Percentiles rank a stretch among this genome's conserved stretches.
These are phyloP conservation scores for Brachylomia viminalis DNA, from an alignment of 2,888 invertebrate genomes.

Conservation along the genomic window DNA sequence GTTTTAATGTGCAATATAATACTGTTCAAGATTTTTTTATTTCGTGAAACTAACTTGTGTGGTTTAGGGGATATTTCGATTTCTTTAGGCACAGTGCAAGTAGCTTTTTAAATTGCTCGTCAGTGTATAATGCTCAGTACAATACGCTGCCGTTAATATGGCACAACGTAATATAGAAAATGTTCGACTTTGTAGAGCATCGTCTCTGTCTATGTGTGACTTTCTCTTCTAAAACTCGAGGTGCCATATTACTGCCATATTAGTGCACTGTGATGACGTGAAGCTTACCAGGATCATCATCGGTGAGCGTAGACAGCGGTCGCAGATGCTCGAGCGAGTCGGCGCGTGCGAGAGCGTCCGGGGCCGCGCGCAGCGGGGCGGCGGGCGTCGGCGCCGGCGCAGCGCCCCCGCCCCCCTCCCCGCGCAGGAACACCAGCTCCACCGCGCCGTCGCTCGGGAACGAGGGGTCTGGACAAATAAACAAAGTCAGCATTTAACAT, in stretches of 20 bases:
- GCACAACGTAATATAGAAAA: neutral
- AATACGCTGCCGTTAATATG: neutral
- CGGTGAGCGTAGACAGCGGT: conserved; percentile 86
- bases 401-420: conserved; percentile 87
- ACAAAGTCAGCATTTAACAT: neutral
- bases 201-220: neutral
- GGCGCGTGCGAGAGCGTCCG: conserved; percentile 94
- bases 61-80: too few species aligned
- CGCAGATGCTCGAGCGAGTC: conserved; percentile 93
- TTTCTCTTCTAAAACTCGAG: neutral
- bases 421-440: conserved; percentile 94
- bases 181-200: neutral
- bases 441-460: conserved; percentile 96
- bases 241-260: neutral
- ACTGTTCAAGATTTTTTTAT: too few species aligned
- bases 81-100: too few species aligned
- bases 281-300: conserved; percentile 84
- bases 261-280: too few species aligned
- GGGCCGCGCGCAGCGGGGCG: conserved; percentile 92
- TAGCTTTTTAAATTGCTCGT: too few species aligned
- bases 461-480: conserved; percentile 91
- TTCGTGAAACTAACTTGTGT: too few species aligned
- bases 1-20: too few species aligned
- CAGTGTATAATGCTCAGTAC: too few species aligned
- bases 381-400: conserved; percentile 93